Conservation (phyloP, 2,888 invertebrate species). For the Dendrolimus houi region DNA sequence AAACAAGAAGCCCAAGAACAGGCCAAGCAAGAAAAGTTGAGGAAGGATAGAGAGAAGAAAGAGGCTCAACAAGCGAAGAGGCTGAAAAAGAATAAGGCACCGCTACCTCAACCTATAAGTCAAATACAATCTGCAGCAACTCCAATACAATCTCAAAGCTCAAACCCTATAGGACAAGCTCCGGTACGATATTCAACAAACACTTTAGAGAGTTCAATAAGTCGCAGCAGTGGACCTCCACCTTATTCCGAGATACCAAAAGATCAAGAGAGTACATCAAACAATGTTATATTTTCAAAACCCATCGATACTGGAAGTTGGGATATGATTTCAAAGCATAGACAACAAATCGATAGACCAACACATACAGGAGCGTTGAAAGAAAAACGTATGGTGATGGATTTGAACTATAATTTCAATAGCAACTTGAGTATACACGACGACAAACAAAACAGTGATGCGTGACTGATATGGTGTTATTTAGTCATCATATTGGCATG, state of each 20-base stretch:
- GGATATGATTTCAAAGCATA: conserved; percentile 72
- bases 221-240: conserved; percentile 54
- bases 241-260: conserved; percentile 36
- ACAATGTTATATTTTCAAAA: conserved; percentile 46
- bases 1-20: conserved; percentile 29
- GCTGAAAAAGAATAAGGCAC: conserved; percentile 18
- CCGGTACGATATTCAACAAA: conserved; percentile 33
- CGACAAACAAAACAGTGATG: conserved; percentile 39
- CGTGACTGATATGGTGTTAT: conserved; percentile 14
- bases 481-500: background rate
- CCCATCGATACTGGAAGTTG: conserved; percentile 54
- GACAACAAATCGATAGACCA: conserved; percentile 49
- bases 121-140: conserved; percentile 13
- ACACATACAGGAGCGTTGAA: conserved; percentile 13
- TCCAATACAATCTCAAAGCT: conserved; percentile 9
- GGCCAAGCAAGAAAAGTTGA: conserved; percentile 37
- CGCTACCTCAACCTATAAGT: conserved; percentile 12
- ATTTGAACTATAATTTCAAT: conserved; percentile 42
- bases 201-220: conserved; percentile 60
- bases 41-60: conserved; percentile 27
- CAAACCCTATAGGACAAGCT: conserved; percentile 12
- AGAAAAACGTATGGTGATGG: conserved; percentile 39
- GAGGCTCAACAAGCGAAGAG: conserved; percentile 20
- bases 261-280: conserved; percentile 28
- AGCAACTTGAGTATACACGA: conserved; percentile 11